phyloP scores from a whole-genome alignment of 2,888 invertebrate species.

The Syritta pipiens region DNA sequence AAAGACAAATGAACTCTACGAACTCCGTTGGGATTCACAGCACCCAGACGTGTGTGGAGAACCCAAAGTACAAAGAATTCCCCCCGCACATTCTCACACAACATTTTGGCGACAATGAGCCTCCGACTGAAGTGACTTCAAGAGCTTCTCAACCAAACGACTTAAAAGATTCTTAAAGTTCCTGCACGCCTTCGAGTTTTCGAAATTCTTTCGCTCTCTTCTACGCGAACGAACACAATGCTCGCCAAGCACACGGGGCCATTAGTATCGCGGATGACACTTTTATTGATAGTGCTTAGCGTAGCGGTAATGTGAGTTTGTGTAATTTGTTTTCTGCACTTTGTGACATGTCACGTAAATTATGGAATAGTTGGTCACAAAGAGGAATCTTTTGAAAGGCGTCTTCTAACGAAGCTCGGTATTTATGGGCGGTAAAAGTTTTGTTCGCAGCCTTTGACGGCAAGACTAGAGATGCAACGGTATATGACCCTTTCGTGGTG shows the following conservation, averaged over 20 bases:
- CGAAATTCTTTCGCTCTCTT: slow-evolving; percentile 38
- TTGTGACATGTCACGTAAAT: slow-evolving; percentile 34
- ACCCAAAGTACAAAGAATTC: slow-evolving; percentile 16
- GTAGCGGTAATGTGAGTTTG: slow-evolving; percentile 57
- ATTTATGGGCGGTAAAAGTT: neutral
- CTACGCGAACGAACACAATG: no score
- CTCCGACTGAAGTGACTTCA: neutral
- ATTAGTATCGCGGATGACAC: slow-evolving; percentile 46
- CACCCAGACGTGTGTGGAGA: slow-evolving; percentile 40
- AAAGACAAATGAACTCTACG: slow-evolving; percentile 50
- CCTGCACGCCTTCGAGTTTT: slow-evolving; percentile 28
- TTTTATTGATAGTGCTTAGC: slow-evolving; percentile 41
- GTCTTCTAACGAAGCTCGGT: neutral
- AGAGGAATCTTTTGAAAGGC: neutral
- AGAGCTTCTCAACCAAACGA: slow-evolving; percentile 33
- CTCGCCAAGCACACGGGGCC: no score
- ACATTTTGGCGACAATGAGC: slow-evolving; percentile 9
- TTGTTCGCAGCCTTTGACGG: no score
- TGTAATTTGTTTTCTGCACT: slow-evolving; percentile 36
- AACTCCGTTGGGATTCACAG: slow-evolving; percentile 48
- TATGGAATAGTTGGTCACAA: neutral
- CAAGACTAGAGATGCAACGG: no score
- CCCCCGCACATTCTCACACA: neutral
- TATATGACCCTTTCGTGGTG: no score
- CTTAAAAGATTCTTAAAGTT: slow-evolving; percentile 41